Evolutionary conservation across 2,797 vertebrate genomes (phyloP).

Genomic region (Onychomys arenicola): DNA sequence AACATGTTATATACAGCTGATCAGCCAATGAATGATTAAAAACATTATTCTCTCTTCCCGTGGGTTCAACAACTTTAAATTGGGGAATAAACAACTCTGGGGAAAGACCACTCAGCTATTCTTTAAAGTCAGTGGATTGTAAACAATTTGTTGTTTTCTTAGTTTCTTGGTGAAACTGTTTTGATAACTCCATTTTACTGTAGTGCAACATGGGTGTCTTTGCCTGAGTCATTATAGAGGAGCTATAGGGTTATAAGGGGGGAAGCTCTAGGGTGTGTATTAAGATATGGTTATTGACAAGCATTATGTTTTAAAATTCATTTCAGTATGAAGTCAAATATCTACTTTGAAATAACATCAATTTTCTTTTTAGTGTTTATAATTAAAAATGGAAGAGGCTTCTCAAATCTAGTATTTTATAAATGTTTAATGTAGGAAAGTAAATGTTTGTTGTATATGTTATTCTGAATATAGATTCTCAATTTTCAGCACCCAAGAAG

Average conservation of each 20-base stretch:
- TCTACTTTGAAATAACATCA: slow-evolving; percentile 64
- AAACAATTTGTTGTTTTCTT: slow-evolving; percentile 38
- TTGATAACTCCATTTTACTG: slow-evolving; percentile 44
- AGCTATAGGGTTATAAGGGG: slow-evolving; percentile 1
- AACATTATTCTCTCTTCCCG: not conserved
- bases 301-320: slow-evolving; percentile 18
- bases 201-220: slow-evolving; percentile 43
- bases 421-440: slow-evolving; percentile 62
- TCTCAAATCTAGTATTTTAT: slow-evolving; percentile 63
- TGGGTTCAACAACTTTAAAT: not conserved
- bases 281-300: slow-evolving; percentile 51
- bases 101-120: not conserved
- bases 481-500: slow-evolving; percentile 67
- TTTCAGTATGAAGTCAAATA: slow-evolving; percentile 12
- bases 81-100: not conserved
- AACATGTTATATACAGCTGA: not conserved
- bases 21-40: not conserved
- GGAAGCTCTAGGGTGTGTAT: not conserved
- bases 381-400: slow-evolving; percentile 71
- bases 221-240: not conserved
- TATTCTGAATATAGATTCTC: slow-evolving; percentile 70
- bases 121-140: slow-evolving; percentile 54
- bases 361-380: slow-evolving; percentile 55
- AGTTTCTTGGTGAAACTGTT: not conserved
- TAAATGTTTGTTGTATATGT: slow-evolving; percentile 62